These are phyloP conservation scores for Antedon mediterranea DNA, from an alignment of 53 echinoderm and acorn worm genomes.

Conservation along the genomic window DNA sequence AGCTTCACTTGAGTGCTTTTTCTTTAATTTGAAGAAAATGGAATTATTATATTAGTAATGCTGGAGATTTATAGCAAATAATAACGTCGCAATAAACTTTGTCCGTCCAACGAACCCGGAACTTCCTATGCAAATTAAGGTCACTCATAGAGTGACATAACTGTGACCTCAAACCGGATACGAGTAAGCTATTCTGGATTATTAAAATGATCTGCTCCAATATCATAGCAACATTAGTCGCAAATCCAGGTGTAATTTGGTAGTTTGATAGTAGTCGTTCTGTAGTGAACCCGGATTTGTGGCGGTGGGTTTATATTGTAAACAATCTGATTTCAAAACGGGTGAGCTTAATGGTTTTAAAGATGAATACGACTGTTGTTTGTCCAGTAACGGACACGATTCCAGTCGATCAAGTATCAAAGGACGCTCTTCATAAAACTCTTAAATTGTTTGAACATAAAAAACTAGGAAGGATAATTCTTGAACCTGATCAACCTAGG, in stretches of 20 bases:
- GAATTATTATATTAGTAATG: not conserved
- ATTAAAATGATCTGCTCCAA: not conserved
- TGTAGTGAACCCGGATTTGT: not conserved
- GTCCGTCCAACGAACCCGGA: constrained; percentile 1
- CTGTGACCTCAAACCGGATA: not conserved
- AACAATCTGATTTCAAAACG: not conserved
- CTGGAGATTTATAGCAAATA: not conserved
- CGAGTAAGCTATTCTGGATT: not conserved
- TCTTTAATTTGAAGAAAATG: not conserved
- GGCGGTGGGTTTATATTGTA: constrained; percentile 1
- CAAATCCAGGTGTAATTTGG: not conserved
- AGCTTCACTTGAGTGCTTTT: not conserved
- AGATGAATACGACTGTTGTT: not conserved
- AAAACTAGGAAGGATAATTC: not conserved
- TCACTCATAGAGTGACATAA: not conserved
- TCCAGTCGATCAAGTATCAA: not conserved
- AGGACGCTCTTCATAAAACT: not conserved
- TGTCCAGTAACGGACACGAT: not conserved
- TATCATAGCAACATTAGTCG: not conserved
- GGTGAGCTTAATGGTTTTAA: not conserved
- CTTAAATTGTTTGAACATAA: not conserved
- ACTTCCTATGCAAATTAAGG: constrained; percentile 1
- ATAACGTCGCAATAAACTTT: not conserved
- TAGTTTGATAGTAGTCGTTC: not conserved
- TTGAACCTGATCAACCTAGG: not conserved